phyloP scores from a whole-genome alignment of 2,113 vertebrate species.

The Picathartes gymnocephalus region DNA sequence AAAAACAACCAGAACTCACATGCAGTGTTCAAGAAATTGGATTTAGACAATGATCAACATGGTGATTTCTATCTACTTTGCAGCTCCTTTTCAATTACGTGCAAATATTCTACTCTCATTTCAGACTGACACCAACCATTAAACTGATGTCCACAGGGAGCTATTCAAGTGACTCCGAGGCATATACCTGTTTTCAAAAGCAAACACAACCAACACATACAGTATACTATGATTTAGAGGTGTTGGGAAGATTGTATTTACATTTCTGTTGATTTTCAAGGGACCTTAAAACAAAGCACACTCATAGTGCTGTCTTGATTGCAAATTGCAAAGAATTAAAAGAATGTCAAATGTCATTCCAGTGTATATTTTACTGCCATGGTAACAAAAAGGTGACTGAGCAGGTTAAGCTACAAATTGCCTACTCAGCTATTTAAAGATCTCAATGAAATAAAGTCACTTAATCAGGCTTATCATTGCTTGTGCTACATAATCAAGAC shows the following conservation, averaged over 20 bases:
- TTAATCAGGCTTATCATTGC: constrained; percentile 64
- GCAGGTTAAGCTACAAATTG: constrained; percentile 60
- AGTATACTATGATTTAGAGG: neutral
- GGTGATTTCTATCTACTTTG: neutral
- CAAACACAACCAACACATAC: neutral
- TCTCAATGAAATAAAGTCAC: constrained; percentile 50
- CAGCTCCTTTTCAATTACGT: neutral
- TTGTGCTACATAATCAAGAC: constrained; percentile 47
- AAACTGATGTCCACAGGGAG: neutral
- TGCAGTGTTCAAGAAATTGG: neutral
- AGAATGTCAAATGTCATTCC: constrained; percentile 62
- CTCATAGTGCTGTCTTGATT: constrained; percentile 17
- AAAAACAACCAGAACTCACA: neutral
- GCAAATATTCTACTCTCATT: neutral
- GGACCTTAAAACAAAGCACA: constrained; percentile 35
- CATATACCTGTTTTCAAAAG: neutral
- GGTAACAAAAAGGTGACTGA: constrained; percentile 60
- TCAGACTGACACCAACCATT: neutral
- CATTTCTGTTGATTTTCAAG: constrained; percentile 19
- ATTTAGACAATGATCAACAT: neutral
- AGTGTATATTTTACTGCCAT: constrained; percentile 57
- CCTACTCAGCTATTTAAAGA: constrained; percentile 62
- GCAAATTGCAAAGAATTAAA: constrained; percentile 64
- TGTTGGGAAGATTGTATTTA: neutral
- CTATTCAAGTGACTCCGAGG: neutral